Evolutionary conservation across 2,888 invertebrate genomes (phyloP), one percentile per base, ranked within the genome.

Genomic region (Pinctada fucata): DNA sequence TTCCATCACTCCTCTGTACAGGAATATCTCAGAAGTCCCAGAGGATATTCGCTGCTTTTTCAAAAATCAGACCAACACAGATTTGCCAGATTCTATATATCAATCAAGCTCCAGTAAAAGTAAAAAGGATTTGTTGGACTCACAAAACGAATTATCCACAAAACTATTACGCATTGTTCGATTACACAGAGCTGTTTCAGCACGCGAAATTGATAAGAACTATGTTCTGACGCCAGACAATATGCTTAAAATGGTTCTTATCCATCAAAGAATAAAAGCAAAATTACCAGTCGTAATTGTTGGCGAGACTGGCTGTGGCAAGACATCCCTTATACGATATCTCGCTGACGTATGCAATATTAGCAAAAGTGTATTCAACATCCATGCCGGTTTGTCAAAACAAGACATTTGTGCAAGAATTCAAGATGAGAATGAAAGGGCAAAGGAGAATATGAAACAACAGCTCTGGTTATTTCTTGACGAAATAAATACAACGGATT

Each of bases 271-370:
- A 72, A 45, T 78, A 1, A 69, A 72, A 65, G 80, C 79, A 16
- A 63, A 66, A 52, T 71, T 82, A n/a, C 82, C 82, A 65, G 81
- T 82, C 16, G 69, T 82, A 50, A 76, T 82, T 10, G 81, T 82
- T 79, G 82, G 82, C 3, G 82, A 82, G 71, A 82, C 82, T 31
- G 82, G 82, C 3, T 82, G 82, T 79, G 82, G 82, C 31, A 82
- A 82, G 67, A 82, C 82, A 45, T 79, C 79, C 49, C 78, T 82
- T 0, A 76, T 82, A 51, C 52, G 64, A 66, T 82, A 77, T 68
- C 72, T 81, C 2, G 69, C 81, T 10, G 52, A 71, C 50, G 69
- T 73, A 8, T 72, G 76, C 75, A 72, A 48, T 48, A 70, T 70
- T 31, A 50, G 71, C 1, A 64, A 78, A n/a, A n/a, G 49, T 6